phyloP scores from a whole-genome alignment of 1,140 invertebrate genomes.

The Tetramorium parvispinum region DNA sequence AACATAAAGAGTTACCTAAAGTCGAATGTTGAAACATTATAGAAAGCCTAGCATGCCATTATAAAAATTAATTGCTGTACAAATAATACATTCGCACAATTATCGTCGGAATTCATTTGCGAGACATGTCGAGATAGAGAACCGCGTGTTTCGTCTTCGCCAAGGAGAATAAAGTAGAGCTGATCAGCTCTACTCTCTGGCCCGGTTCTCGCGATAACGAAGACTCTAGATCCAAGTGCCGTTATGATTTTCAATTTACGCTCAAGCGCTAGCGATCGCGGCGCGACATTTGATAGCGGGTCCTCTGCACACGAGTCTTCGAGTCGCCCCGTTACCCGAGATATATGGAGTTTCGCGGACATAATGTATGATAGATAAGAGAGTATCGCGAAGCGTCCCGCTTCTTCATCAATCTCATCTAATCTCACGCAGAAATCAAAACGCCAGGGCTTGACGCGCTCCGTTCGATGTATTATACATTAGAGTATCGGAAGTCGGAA shows the following conservation, averaged over 20 bases:
- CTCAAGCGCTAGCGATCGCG: slow-evolving; percentile 3
- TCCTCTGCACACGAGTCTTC: neutral
- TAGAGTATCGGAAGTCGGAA: neutral
- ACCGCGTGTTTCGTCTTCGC: neutral
- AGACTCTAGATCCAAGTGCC: slow-evolving; percentile 33
- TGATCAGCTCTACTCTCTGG: slow-evolving; percentile 11
- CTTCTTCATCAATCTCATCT: neutral
- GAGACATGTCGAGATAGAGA: neutral
- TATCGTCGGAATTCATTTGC: neutral
- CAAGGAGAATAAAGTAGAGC: slow-evolving; percentile 45
- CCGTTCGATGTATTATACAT: neutral
- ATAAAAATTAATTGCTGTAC: neutral
- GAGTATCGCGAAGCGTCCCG: neutral
- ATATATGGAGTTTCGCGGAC: neutral
- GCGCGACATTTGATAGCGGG: slow-evolving; percentile 20
- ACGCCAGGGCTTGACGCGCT: too few species aligned
- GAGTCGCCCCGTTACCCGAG: slow-evolving; percentile 6
- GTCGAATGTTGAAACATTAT: neutral
- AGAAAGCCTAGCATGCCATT: too few species aligned
- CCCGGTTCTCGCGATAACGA: slow-evolving; percentile 25
- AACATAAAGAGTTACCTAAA: neutral
- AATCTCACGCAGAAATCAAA: neutral
- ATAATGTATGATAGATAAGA: slow-evolving; percentile 16
- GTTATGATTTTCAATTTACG: slow-evolving; percentile 57
- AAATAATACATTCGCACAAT: neutral